Evolutionary conservation across 2,113 vertebrate species (phyloP), one percentile per base, ranked within the genome.

Genomic region (Elephas maximus): DNA sequence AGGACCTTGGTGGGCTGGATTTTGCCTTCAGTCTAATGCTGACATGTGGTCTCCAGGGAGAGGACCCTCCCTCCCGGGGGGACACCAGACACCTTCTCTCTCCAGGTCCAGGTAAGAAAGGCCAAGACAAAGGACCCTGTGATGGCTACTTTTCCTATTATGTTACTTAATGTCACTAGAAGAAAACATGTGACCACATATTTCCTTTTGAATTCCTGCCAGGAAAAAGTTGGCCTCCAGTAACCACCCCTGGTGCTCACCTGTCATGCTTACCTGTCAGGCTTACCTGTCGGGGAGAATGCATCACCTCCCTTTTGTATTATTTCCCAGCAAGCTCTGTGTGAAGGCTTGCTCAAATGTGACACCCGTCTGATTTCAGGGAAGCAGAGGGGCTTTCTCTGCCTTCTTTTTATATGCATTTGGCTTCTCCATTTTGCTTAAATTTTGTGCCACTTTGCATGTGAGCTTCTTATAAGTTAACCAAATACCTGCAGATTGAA

Each of bases 91-190:
- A 0, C 11, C 53, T 5, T 21, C 51, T 30, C 41, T 9, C 6
- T 12, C 41, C 8, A 5, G 0, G 14, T 11, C n/a, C 18, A 26
- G 48, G 0, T 0, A 62, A 37, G 65, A 28, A 18, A 51, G 0
- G 0, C 57, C 33, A 28, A 10, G 41, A 6, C 0, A n/a, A 4
- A 17, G 63, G n/a, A 21, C 21, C 41, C 14, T 6, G 0, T 1
- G 0, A 48, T 5, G 5, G 37, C n/a, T 12, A 1, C 8, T 3
- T 4, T 71, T 63, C 7, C 41, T 69, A 0, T 11, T 0, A 0
- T 5, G 51, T 8, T 20, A 21, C 45, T 12, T 18, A 20, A 60
- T 1, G 51, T 44, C 44, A 30, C 41, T 41, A 7, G 21, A 6
- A 18, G 45, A 37, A 30, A 74, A 18, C 30, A 53, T 4, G 37